Conservation (phyloP, 2,113 vertebrate species). For the Pseudopipra pipra region DNA sequence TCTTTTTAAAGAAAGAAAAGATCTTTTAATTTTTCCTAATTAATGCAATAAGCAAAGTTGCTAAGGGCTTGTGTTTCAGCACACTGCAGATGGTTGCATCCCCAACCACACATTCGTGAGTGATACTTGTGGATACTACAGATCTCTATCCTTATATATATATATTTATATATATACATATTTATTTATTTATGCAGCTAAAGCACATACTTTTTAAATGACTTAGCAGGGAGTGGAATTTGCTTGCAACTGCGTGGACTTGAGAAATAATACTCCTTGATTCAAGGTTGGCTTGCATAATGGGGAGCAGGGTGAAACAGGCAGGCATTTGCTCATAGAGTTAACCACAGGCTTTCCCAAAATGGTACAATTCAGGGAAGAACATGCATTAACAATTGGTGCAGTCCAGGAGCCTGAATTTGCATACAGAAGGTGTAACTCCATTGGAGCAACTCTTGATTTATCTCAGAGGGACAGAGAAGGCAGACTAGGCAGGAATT, state of each 20-base stretch:
- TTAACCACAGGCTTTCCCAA: constrained; percentile 30
- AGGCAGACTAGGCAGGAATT: neutral
- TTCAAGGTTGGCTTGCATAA: neutral
- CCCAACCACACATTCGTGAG: neutral
- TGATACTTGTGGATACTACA: neutral
- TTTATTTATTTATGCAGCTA: neutral
- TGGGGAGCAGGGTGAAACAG: neutral
- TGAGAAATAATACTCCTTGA: neutral
- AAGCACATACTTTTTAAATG: neutral
- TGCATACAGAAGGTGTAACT: neutral
- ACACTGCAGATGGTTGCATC: neutral
- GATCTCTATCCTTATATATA: neutral
- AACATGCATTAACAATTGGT: neutral
- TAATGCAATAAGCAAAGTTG: neutral
- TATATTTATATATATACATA: neutral
- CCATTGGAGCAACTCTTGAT: neutral
- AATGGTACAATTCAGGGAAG: neutral
- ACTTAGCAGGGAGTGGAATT: neutral
- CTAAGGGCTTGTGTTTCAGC: neutral
- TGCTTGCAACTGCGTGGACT: neutral
- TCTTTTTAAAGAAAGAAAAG: constrained; percentile 48
- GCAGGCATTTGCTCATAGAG: neutral
- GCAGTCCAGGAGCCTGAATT: neutral
- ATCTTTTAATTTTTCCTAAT: constrained; percentile 65
- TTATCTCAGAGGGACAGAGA: neutral